phyloP scores from a whole-genome alignment of 2,888 invertebrate species.

The Cistogaster globosa region DNA sequence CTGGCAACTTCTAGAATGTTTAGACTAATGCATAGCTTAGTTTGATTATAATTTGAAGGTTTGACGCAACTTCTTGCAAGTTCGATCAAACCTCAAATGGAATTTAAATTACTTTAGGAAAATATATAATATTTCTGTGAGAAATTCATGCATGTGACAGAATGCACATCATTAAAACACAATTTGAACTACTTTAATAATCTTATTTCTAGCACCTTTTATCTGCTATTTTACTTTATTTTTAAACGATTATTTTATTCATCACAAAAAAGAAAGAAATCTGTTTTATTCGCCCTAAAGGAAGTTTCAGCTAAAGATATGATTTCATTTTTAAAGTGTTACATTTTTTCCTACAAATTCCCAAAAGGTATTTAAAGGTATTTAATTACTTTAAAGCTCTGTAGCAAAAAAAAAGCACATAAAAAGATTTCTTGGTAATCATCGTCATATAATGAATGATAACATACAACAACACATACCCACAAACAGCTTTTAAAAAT shows the following conservation, averaged over 20 bases:
- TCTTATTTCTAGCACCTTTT: conserved; percentile 10
- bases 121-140: background rate
- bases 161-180: conserved; percentile 8
- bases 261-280: background rate
- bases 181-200: conserved; percentile 25
- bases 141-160: background rate
- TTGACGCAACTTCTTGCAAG: too few species aligned
- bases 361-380: conserved; percentile 50
- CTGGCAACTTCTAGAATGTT: too few species aligned
- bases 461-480: too few species aligned
- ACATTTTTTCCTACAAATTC: conserved; percentile 29
- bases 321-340: conserved; percentile 15
- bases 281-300: conserved; percentile 14
- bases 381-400: conserved; percentile 59
- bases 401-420: background rate
- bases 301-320: background rate
- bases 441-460: conserved; percentile 53
- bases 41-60: too few species aligned
- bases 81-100: too few species aligned
- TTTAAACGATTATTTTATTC: background rate
- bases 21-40: too few species aligned
- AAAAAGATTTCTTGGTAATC: conserved; percentile 63
- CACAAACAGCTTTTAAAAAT: too few species aligned
- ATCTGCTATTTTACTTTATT: background rate
- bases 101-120: too few species aligned